Evolutionary conservation across 2,113 vertebrate species (phyloP).

Genomic region (Nyctibius bracteatus): DNA sequence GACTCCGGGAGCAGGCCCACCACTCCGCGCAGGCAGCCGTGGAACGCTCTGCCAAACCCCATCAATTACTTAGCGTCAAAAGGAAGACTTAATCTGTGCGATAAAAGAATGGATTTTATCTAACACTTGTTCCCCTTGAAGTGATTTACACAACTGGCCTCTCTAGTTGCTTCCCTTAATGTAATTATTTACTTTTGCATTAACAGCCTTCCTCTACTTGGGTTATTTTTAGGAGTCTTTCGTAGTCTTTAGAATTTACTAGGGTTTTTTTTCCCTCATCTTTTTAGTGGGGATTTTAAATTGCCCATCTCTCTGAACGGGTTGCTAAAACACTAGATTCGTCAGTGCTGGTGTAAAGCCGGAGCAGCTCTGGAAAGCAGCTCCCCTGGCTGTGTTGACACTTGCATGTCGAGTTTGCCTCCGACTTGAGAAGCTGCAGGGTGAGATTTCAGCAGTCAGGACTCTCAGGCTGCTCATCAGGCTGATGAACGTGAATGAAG

Average conservation of each 20-base stretch:
- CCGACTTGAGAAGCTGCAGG: neutral
- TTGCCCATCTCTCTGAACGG: neutral
- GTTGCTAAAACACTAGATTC: neutral
- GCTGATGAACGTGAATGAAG: neutral
- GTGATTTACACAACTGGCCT: conserved; percentile 72
- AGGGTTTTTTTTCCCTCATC: neutral
- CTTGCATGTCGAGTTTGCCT: neutral
- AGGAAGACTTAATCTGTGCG: conserved; percentile 64
- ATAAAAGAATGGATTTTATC: conserved; percentile 77
- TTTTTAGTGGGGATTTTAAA: neutral
- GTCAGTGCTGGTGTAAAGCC: neutral
- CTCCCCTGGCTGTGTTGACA: neutral
- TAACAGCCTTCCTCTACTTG: conserved; percentile 42
- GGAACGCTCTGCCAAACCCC: conserved; percentile 33
- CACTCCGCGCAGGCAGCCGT: conserved; percentile 24
- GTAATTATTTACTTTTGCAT: conserved; percentile 73
- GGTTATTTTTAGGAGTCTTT: conserved; percentile 48
- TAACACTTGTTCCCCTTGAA: conserved; percentile 61
- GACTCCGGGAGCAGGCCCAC: conserved; percentile 72
- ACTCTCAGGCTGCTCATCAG: neutral
- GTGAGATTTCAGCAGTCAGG: neutral
- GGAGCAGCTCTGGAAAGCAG: neutral
- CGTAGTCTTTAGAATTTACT: conserved; percentile 23
- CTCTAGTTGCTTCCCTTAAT: conserved; percentile 46
- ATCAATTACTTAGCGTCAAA: conserved; percentile 78